Conservation (phyloP, 2,113 vertebrate genomes). For the Dicrurus megarhynchus region DNA sequence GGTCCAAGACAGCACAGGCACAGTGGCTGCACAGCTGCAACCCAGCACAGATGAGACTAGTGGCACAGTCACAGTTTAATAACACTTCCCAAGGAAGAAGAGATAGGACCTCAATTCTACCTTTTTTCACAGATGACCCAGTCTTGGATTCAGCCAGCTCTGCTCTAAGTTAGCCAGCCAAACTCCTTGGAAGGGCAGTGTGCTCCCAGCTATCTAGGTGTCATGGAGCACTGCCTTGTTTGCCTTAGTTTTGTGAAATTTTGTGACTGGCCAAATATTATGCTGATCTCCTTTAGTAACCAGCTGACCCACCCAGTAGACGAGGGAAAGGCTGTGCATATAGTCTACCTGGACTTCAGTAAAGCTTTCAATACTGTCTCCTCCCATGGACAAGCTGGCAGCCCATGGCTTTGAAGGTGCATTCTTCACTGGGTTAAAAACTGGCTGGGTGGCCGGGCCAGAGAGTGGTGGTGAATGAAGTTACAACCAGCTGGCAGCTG, state of each 20-base stretch:
- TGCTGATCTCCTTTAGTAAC: neutral
- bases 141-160: neutral
- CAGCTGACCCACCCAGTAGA: neutral
- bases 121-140: neutral
- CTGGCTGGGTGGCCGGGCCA: accelerated
- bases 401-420: neutral
- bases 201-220: accelerated
- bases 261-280: neutral
- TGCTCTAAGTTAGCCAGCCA: neutral
- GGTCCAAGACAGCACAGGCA: neutral
- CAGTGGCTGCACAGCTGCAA: neutral
- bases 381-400: neutral
- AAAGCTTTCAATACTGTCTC: neutral
- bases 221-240: neutral
- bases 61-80: neutral
- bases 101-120: neutral
- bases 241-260: neutral
- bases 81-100: neutral
- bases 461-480: neutral
- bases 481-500: accelerated
- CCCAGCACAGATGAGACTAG: accelerated
- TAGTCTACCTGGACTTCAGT: neutral
- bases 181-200: neutral
- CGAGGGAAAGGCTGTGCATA: neutral
- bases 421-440: neutral